Base-by-base conservation (phyloP, 2,888 invertebrate species). In the Euproctis similis region DNA sequence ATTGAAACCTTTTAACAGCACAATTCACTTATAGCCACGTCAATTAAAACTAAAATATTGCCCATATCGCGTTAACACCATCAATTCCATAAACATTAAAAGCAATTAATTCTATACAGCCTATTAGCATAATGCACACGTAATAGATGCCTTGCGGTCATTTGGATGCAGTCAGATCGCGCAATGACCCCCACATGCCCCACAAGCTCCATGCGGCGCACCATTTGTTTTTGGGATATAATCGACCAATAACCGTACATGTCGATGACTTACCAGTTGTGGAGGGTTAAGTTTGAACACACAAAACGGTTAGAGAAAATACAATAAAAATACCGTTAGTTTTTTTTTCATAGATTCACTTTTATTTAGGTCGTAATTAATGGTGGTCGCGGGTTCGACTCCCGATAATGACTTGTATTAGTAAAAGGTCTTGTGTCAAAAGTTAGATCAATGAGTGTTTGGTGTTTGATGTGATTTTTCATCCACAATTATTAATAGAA, bases 91-190 rank as follows among this genome's bases (percentile, higher is more conserved):
- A 26, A 34, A 19, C 19, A 34, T 34, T 28, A 42, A 24, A 26
- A 14, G 12, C 24, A 12, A 30, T 30, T 26, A 24, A 39, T 46
- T 47, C n/a, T 39, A 39, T 34, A 34, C 24, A 13, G 31, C 24
- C 41, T 38, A 39, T 63, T 53, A 42, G 58, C 46, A 72, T 69
- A 31, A 28, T 30, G 32, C 20, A 37, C 26, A 75, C 63, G 72
- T 66, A 75, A 71, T 72, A 53, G 46, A 42, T 34, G 37, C 42
- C 46, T n/a, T 50, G 46, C 64, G 69, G 64, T 65, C 70, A 68
- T 62, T 70, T 70, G 73, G 6, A 72, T 74, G 69, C 59, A 68
- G 66, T 56, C 68, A n/a, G 69, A 67, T 64, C 71, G 77, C 77
- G 55, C 80, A 69, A 63, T 78, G 81, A 81, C 81, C 81, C 68